These are phyloP conservation scores for Diorhabda sublineata DNA, from an alignment of 1,140 invertebrate genomes.

Conservation along the genomic window DNA sequence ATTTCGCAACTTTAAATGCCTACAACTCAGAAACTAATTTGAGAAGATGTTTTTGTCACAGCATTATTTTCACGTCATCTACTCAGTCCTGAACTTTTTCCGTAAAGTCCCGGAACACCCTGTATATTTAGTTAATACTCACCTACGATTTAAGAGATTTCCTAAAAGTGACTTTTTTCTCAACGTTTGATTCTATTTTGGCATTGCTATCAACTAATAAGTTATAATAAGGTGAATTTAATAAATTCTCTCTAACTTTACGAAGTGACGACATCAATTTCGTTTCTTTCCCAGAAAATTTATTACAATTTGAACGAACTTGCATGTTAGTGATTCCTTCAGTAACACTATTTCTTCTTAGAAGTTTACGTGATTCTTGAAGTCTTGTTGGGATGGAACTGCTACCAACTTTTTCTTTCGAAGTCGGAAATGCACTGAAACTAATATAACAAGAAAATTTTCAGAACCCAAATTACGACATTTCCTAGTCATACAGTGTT, in stretches of 20 bases:
- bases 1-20: too few relatives aligned
- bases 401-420: neutral
- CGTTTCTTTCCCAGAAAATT: conserved; percentile 4
- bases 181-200: neutral
- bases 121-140: neutral
- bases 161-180: neutral
- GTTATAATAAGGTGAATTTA: conserved; percentile 12
- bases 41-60: too few relatives aligned
- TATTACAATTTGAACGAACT: conserved; percentile 5
- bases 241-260: conserved; percentile 13
- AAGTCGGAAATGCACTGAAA: neutral
- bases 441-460: neutral
- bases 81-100: too few relatives aligned
- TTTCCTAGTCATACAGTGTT: too few relatives aligned
- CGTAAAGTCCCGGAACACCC: too few relatives aligned
- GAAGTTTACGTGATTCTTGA: neutral
- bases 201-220: conserved; percentile 5
- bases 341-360: conserved; percentile 10
- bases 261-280: conserved; percentile 14
- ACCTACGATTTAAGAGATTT: neutral
- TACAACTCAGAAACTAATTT: too few relatives aligned
- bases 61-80: too few relatives aligned
- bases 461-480: too few relatives aligned
- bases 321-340: neutral
- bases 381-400: neutral